These are phyloP conservation scores for Clepsis dumicolana DNA, from an alignment of 2,888 invertebrate genomes.

Conservation along the genomic window DNA sequence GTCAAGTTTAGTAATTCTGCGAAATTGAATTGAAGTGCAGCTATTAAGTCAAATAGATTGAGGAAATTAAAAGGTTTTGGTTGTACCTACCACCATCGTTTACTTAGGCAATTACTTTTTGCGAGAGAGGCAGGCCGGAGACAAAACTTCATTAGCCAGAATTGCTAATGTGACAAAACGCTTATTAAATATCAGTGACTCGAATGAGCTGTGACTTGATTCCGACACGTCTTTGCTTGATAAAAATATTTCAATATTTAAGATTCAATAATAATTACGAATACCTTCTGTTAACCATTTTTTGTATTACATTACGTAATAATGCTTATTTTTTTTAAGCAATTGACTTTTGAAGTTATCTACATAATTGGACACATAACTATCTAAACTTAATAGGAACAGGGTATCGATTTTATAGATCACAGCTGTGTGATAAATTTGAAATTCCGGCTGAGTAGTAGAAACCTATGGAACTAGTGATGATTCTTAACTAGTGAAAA, in stretches of 20 bases:
- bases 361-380: too few relatives aligned
- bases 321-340: too few relatives aligned
- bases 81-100: constrained; percentile 53
- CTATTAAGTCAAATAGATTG: constrained; percentile 50
- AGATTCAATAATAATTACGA: background rate
- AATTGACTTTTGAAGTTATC: too few relatives aligned
- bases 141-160: constrained; percentile 53
- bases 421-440: too few relatives aligned
- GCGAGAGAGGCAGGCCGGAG: constrained; percentile 50
- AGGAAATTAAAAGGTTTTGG: constrained; percentile 47
- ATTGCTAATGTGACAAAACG: constrained; percentile 58
- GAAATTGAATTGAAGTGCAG: constrained; percentile 32
- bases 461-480: too few relatives aligned
- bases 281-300: background rate
- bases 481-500: too few relatives aligned
- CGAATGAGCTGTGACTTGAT: background rate
- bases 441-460: too few relatives aligned
- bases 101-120: constrained; percentile 61
- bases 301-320: too few relatives aligned
- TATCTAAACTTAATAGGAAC: too few relatives aligned
- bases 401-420: too few relatives aligned
- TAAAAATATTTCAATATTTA: background rate
- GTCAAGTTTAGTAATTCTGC: background rate
- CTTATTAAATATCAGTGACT: constrained; percentile 53
- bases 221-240: background rate